phyloP scores from a whole-genome alignment of 2,113 vertebrate genomes.

The Myrmecobius fasciatus region DNA sequence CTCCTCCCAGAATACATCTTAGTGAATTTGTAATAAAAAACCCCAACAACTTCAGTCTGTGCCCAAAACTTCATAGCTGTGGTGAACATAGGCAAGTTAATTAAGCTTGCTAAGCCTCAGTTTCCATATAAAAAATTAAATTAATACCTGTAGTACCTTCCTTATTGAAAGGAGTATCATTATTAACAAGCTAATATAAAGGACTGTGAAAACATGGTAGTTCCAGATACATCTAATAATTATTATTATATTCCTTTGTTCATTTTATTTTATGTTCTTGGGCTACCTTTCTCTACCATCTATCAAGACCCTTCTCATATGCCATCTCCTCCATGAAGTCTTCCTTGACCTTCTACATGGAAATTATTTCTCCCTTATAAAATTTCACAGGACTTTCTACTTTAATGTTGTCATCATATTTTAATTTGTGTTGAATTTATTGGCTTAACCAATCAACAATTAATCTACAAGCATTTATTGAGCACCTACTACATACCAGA shows the following conservation, averaged over 20 bases:
- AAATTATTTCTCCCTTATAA: rapidly evolving
- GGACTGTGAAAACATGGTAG: neutral
- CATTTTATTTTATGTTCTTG: neutral
- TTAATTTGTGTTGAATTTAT: neutral
- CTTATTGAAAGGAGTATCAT: neutral
- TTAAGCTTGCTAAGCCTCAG: neutral
- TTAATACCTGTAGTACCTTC: neutral
- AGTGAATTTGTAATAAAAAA: neutral
- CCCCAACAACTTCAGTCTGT: neutral
- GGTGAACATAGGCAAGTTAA: neutral
- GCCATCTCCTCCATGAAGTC: neutral
- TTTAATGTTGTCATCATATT: neutral
- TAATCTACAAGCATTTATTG: neutral
- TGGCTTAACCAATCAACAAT: neutral
- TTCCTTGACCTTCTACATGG: neutral
- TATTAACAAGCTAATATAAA: neutral
- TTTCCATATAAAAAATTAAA: neutral
- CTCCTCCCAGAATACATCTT: neutral
- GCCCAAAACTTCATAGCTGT: neutral
- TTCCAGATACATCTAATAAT: neutral
- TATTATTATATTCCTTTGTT: neutral
- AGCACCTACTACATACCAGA: neutral
- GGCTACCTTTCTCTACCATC: neutral
- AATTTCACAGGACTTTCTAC: neutral
- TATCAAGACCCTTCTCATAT: neutral